phyloP scores from a whole-genome alignment of 2,113 vertebrate genomes.

The Brienomyrus longianalis region DNA sequence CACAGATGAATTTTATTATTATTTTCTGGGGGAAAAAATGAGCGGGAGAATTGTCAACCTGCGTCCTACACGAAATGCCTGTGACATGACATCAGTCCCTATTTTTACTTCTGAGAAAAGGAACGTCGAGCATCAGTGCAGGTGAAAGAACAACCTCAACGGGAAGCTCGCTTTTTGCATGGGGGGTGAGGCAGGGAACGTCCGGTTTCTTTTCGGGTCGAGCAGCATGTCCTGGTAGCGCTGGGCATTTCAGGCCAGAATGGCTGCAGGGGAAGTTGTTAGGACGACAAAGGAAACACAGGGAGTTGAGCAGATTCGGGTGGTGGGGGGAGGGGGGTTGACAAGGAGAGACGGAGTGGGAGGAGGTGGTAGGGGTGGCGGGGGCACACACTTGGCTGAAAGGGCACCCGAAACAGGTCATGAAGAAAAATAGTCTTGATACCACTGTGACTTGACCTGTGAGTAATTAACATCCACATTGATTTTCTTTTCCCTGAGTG shows the following conservation, averaged over 20 bases:
- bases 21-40: not conserved
- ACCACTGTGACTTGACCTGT: conserved; percentile 58
- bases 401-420: conserved; percentile 31
- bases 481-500: conserved; percentile 70
- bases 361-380: not conserved
- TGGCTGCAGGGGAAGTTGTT: not conserved
- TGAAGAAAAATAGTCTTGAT: conserved; percentile 36
- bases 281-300: not conserved
- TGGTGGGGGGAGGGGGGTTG: not conserved
- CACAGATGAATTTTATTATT: not conserved
- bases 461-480: conserved; percentile 69
- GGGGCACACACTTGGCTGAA: conserved; percentile 2
- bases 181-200: conserved; percentile 36
- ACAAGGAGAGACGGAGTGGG: not conserved
- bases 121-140: conserved; percentile 24
- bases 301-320: not conserved
- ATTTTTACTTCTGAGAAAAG: not conserved
- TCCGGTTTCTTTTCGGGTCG: conserved; percentile 19
- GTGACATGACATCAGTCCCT: not conserved
- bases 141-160: conserved; percentile 27
- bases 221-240: conserved; percentile 16
- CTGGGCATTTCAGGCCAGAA: conserved; percentile 19
- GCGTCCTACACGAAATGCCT: not conserved
- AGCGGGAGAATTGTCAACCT: not conserved
- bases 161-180: conserved; percentile 23